Conservation (phyloP, 2,888 invertebrate species). For the Altica lythri region DNA sequence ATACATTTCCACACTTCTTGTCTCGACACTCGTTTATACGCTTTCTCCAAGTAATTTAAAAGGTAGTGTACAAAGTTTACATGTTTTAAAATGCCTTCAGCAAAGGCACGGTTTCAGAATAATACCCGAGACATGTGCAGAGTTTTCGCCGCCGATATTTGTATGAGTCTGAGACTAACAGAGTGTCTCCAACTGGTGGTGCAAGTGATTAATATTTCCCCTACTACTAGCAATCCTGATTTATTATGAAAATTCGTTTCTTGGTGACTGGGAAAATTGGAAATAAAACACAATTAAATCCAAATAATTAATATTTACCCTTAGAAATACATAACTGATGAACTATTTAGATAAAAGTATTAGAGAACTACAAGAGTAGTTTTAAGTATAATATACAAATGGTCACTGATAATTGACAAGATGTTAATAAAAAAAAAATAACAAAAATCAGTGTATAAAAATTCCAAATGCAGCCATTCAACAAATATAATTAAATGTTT, state of each 20-base stretch:
- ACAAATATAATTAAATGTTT: conserved; percentile 12
- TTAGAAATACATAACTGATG: conserved; percentile 42
- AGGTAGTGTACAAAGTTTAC: too few relatives aligned
- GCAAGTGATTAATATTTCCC: too few relatives aligned
- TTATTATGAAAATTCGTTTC: conserved; percentile 27
- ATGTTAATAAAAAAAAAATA: conserved; percentile 16
- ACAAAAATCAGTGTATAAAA: conserved; percentile 11
- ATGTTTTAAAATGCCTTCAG: too few relatives aligned
- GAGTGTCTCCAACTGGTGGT: too few relatives aligned
- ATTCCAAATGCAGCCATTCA: conserved; percentile 17
- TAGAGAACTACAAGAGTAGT: conserved; percentile 38
- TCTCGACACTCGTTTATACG: too few relatives aligned
- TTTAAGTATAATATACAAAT: conserved; percentile 42
- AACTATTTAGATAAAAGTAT: conserved; percentile 42
- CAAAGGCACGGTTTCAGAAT: too few relatives aligned
- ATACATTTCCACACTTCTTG: too few relatives aligned
- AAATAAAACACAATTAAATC: conserved; percentile 24
- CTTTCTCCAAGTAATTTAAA: too few relatives aligned
- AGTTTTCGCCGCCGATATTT: too few relatives aligned
- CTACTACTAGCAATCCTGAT: too few relatives aligned
- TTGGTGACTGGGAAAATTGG: neutral
- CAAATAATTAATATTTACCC: conserved; percentile 44
- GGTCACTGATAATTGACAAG: conserved; percentile 28
- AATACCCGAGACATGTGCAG: too few relatives aligned
- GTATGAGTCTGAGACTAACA: too few relatives aligned